A percentile compares a stretch with the other conserved stretches of the same genome.
Conservation (phyloP, 2,888 invertebrate species). For the Metallyticus violacea region DNA sequence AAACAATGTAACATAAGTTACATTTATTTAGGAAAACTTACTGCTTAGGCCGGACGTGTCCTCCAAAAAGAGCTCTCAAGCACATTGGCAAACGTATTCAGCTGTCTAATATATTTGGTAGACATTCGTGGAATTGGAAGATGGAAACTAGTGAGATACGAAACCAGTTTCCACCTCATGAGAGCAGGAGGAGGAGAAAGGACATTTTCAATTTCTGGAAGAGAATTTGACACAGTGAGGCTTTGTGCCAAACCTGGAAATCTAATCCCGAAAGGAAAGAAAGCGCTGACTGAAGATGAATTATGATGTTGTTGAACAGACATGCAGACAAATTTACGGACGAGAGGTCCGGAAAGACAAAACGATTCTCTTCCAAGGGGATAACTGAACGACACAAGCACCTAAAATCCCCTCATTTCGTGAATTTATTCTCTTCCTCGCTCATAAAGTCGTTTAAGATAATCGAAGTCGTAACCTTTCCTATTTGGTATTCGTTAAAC, state of each 20-base stretch:
- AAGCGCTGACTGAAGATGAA: not conserved
- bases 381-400: not conserved
- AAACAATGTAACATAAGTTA: too few species aligned
- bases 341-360: not conserved
- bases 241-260: not conserved
- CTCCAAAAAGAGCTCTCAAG: not conserved
- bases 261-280: not conserved
- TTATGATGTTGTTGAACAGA: not conserved
- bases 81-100: not conserved
- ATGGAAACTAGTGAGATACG: not conserved
- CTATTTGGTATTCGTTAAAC: constrained; percentile 18
- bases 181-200: not conserved
- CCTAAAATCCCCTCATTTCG: constrained; percentile 6
- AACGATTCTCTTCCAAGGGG: not conserved
- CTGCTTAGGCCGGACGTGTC: not conserved
- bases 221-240: not conserved
- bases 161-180: too few species aligned
- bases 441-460: constrained; percentile 3
- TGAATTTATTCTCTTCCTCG: constrained; percentile 16
- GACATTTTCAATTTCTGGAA: not conserved
- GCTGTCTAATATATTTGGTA: not conserved
- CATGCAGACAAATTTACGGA: not conserved
- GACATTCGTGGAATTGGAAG: not conserved
- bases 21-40: too few species aligned
- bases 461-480: constrained; percentile 22